phyloP scores from a whole-genome alignment of 2,888 invertebrate species.

The Colletes collaris region DNA sequence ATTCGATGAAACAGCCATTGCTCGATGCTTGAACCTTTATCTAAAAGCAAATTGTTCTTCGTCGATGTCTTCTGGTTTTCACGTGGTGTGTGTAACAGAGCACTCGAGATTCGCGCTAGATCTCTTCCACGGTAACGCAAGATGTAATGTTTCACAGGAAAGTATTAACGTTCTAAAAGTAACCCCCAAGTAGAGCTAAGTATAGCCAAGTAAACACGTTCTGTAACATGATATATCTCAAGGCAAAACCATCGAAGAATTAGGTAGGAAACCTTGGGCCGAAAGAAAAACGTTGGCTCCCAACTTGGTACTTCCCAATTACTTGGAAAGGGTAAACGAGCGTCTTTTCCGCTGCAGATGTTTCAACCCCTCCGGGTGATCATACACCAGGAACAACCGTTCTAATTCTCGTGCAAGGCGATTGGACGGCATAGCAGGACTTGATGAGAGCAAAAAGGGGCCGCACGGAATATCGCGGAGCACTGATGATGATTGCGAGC shows the following conservation, averaged over 20 bases:
- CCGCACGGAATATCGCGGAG: conserved; percentile 61
- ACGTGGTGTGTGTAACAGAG: no score
- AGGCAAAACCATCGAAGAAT: neutral
- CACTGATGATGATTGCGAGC: conserved; percentile 77
- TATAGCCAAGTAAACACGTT: neutral
- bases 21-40: no score
- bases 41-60: no score
- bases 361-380: conserved; percentile 45
- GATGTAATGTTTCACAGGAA: no score
- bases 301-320: conserved; percentile 14
- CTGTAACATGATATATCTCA: conserved; percentile 14
- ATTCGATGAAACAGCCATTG: no score
- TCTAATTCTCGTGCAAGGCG: conserved; percentile 36
- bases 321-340: conserved; percentile 47
- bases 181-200: neutral
- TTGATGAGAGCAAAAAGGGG: conserved; percentile 61
- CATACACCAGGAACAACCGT: conserved; percentile 33
- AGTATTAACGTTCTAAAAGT: no score
- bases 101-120: no score
- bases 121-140: no score
- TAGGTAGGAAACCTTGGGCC: neutral
- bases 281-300: neutral
- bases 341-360: conserved; percentile 43
- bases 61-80: no score
- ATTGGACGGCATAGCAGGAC: conserved; percentile 30